Percentiles rank a stretch among this genome's conserved stretches.
Evolutionary conservation across 2,113 vertebrate species (phyloP).

Genomic region (Nothoprocta pentlandii): DNA sequence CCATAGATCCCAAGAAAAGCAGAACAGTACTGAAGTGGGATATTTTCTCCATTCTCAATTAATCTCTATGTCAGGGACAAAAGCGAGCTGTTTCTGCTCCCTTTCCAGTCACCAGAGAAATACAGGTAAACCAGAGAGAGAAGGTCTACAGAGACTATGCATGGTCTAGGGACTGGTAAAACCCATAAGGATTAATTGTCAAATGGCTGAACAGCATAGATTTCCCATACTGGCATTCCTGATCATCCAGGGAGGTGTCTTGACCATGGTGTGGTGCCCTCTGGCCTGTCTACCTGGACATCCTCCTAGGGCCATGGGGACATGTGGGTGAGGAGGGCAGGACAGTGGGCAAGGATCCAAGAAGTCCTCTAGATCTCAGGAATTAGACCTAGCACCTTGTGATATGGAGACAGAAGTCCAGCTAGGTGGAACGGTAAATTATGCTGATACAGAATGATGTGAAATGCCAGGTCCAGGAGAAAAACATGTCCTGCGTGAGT

Average conservation of each 20-base stretch:
- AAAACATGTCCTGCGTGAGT: neutral
- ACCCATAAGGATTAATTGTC: accelerated
- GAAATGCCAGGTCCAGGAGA: accelerated
- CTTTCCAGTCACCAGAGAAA: neutral
- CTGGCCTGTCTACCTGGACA: neutral
- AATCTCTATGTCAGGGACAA: neutral
- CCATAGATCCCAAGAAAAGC: neutral
- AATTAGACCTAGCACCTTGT: neutral
- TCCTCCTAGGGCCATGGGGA: neutral
- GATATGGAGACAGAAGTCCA: neutral
- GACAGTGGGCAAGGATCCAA: neutral
- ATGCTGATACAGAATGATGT: neutral
- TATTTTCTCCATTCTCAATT: neutral
- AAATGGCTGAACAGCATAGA: neutral
- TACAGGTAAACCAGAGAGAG: neutral
- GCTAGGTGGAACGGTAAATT: neutral
- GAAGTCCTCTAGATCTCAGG: neutral
- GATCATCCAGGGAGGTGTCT: neutral
- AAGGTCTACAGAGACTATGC: neutral
- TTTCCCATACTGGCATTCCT: neutral
- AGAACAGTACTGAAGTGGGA: neutral
- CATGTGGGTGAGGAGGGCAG: accelerated
- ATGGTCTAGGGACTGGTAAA: neutral
- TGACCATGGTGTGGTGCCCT: neutral
- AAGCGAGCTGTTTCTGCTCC: neutral